These are phyloP conservation scores for Hippolais icterina DNA, from an alignment of 2,113 vertebrate species.

Conservation along the genomic window DNA sequence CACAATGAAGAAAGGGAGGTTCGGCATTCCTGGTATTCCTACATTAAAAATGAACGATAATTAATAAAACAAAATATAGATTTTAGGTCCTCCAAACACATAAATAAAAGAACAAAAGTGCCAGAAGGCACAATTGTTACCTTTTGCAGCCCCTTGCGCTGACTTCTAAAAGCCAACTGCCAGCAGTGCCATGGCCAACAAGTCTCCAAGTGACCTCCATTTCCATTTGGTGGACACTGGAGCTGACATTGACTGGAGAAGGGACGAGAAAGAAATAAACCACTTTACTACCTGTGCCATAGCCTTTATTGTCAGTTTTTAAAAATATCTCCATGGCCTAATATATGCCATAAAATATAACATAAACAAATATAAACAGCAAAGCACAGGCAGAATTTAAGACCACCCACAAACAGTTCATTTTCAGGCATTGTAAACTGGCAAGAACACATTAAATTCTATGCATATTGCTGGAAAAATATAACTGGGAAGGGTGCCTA, in stretches of 20 bases:
- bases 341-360: conserved; percentile 10
- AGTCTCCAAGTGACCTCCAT: not conserved
- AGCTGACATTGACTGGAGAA: not conserved
- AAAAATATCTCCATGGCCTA: conserved; percentile 13
- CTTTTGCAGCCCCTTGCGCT: not conserved
- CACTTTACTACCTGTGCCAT: not conserved
- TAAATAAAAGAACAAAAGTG: not conserved
- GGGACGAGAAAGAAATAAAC: conserved; percentile 3
- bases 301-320: not conserved
- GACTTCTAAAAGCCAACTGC: not conserved
- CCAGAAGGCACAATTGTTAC: not conserved
- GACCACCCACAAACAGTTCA: conserved; percentile 13
- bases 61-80: not conserved
- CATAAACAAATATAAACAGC: conserved; percentile 28
- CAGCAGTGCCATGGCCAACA: not conserved
- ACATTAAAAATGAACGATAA: not conserved
- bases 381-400: conserved; percentile 29
- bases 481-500: conserved; percentile 46
- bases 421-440: conserved; percentile 28
- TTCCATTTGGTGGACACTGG: not conserved
- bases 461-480: conserved; percentile 27
- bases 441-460: conserved; percentile 19
- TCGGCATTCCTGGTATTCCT: not conserved
- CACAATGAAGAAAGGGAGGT: not conserved
- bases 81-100: not conserved